phyloP scores from a whole-genome alignment of 2,113 vertebrate species.

The Sinosuthora webbiana region DNA sequence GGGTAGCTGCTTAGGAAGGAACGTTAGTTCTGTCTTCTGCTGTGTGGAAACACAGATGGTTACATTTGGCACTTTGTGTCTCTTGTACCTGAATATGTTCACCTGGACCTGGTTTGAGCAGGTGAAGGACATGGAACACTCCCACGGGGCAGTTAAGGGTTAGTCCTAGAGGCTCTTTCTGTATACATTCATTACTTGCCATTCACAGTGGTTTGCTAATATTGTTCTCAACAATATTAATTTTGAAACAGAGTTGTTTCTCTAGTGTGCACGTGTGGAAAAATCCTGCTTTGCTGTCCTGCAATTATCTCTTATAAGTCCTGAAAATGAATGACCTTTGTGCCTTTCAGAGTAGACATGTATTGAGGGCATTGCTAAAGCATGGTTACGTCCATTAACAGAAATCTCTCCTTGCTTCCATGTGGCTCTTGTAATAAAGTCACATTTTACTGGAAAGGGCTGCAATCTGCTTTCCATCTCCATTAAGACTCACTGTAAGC shows the following conservation, averaged over 20 bases:
- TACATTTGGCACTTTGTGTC: not conserved
- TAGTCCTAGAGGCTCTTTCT: not conserved
- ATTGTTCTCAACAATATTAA: not conserved
- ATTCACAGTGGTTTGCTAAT: not conserved
- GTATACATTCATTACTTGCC: not conserved
- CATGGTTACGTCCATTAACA: not conserved
- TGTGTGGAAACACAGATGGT: not conserved
- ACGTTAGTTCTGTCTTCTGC: not conserved
- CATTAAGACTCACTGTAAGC: not conserved
- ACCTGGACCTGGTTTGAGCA: not conserved
- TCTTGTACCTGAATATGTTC: not conserved
- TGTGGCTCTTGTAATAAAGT: not conserved
- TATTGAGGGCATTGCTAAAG: not conserved
- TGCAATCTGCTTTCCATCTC: slow-evolving; percentile 14
- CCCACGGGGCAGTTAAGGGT: not conserved
- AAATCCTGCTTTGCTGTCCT: not conserved
- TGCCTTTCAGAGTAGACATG: not conserved
- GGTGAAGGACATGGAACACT: not conserved
- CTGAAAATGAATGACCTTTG: not conserved
- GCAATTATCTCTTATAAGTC: not conserved
- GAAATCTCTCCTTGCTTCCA: not conserved
- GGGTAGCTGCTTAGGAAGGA: not conserved
- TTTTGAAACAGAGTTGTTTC: not conserved
- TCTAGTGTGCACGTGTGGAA: accelerated
- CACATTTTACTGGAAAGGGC: not conserved